A percentile compares a stretch with the other conserved stretches of the same genome.
phyloP scores from a whole-genome alignment of 1,140 invertebrate genomes.

The Drosophila seguyi region DNA sequence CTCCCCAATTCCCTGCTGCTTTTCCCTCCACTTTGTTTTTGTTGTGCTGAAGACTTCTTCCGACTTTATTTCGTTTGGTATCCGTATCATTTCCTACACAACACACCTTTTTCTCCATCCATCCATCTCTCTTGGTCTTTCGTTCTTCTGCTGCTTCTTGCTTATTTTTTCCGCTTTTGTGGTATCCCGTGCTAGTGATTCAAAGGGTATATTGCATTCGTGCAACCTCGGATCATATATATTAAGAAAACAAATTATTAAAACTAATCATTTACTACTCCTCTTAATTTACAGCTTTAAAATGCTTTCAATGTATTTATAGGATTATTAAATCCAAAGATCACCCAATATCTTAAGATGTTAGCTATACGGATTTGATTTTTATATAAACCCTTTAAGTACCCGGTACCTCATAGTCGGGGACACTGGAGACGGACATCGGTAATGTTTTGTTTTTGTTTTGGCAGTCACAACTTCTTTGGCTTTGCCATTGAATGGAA shows the following conservation, averaged over 20 bases:
- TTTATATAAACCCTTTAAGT: background rate
- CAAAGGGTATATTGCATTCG: conserved; percentile 2
- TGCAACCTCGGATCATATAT: background rate
- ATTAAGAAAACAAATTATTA: background rate
- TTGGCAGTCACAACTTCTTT: conserved; percentile 65
- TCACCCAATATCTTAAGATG: background rate
- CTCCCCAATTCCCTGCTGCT: background rate
- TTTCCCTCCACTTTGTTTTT: conserved; percentile 17
- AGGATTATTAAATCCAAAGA: background rate
- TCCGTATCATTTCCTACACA: conserved; percentile 62
- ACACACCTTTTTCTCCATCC: conserved; percentile 66
- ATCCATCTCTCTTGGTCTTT: conserved; percentile 28
- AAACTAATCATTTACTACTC: background rate
- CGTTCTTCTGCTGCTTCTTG: conserved; percentile 15
- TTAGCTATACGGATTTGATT: background rate
- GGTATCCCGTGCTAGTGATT: background rate
- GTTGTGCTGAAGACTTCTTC: conserved; percentile 68
- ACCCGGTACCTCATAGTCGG: background rate
- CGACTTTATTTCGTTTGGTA: conserved; percentile 53
- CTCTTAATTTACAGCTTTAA: too few species aligned
- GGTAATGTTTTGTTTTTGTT: conserved; percentile 46
- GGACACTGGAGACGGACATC: background rate
- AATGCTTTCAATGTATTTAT: too few species aligned
- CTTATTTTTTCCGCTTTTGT: conserved; percentile 20
- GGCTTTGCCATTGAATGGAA: conserved; percentile 50